Base-by-base conservation (phyloP, 2,888 invertebrate species). In the Pammene fasciana region DNA sequence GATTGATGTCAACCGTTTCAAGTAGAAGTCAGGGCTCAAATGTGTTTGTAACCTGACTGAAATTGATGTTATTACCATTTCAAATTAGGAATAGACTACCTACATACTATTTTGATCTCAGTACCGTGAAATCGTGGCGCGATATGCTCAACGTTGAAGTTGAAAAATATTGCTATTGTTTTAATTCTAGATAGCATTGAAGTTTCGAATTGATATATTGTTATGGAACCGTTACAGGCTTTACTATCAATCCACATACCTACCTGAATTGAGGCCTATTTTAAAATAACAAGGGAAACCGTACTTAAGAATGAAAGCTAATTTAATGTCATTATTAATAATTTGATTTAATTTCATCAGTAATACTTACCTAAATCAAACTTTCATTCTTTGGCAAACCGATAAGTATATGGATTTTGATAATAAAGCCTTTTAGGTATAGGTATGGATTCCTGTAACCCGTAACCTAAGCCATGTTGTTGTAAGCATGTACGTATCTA, bases 121-220 rank as follows among this genome's bases (percentile, higher is more conserved):
- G 45, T 45, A 36, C 36, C 46, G 60, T 52, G n/a, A 26, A 54
- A 61, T 55, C 16, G 48, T 26, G 18, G 46, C 18, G 38, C 61
- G 38, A 62, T 50, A 56, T 48, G 62, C 62, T 68, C 68, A 68
- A 68, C 68, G 34, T 41, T 68, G 34, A 55, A 68, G 62, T 68
- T 68, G 68, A 61, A 61, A 57, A 41, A n/a, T 62, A 68, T 68
- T 62, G 41, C 10, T 56, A 43, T 62, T 62, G 34, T 62, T 61
- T 67, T 16, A 38, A 48, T 50, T 41, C 55, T 68, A 68, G 68
- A 62, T 62, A 61, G 61, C 62, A 68, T 68, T 68, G 56, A 68
- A 68, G 68, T 68, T 62, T 68, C 41, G 56, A 68, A 68, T 68
- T 61, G 56, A 68, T 48, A 48, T 61, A 62, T 68, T 68, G 62